Evolutionary conservation across 2,113 vertebrate genomes (phyloP), one percentile per base, ranked within the genome.

Genomic region (Cololabis saira): DNA sequence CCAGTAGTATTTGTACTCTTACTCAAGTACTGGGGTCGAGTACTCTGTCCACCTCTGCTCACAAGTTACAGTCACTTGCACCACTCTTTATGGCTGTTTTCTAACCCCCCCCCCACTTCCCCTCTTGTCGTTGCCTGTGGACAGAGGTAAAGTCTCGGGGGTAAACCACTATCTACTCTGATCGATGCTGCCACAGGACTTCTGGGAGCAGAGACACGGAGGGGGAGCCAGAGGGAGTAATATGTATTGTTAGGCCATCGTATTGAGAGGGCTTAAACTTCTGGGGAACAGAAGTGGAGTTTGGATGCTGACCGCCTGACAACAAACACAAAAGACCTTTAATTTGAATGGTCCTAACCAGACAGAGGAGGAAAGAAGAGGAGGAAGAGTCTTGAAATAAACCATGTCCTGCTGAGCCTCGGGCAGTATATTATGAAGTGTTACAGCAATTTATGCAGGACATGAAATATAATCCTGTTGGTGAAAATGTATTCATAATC

Each of bases 341-440:
- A 52, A 62, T 74, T 80, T 83, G 64, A 78, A 76, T 86, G 76
- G 77, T 78, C 88, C 80, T 79, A 82, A 85, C 85, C 80, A 82
- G 76, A 71, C 74, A 61, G 60, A 71, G 48, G 60, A 65, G 67
- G 67, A 67, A 62, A 78, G 74, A 85, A 80, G 60, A 80, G 65
- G 67, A 53, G 63, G 74, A 83, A 83, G 76, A 63, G 58, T 81
- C 71, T 68, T 33, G 77, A 81, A 84, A 78, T 82, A 79, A 78
- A 83, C 61, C 74, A 56, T 45, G 61, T 5, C 3, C 81, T 12
- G 47, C 76, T 33, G 61, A 19, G 65, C 78, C 76, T 66, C 12
- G 3, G 81, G 76, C 76, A 57, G 45, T 82, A 67, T 85, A 83
- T 87, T 82, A 82, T 82, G 79, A 87, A 75, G 73, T 71, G 77